Evolutionary conservation across 1,140 invertebrate genomes (phyloP).

Genomic region (Gerris buenoi): DNA sequence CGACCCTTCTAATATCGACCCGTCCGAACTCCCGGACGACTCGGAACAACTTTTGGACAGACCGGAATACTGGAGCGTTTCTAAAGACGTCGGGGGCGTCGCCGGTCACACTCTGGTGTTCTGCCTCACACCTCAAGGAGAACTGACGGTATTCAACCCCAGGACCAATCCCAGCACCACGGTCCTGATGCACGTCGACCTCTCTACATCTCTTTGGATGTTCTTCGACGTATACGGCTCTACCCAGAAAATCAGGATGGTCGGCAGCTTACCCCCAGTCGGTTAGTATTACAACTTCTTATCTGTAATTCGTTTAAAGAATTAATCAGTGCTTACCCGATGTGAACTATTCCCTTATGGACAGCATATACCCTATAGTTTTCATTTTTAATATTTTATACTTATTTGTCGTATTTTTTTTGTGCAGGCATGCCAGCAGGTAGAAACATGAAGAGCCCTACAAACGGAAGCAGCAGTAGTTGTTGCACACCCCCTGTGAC

Average conservation of each 20-base stretch:
- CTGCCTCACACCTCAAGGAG: conserved; percentile 63
- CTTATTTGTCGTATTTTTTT: conserved; percentile 2
- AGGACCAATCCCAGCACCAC: conserved; percentile 36
- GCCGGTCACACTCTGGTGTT: conserved; percentile 80
- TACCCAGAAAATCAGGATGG: conserved; percentile 65
- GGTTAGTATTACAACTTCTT: background rate
- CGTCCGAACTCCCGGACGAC: conserved; percentile 75
- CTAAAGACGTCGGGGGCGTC: conserved; percentile 73
- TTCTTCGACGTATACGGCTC: conserved; percentile 94
- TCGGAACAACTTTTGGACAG: conserved; percentile 80
- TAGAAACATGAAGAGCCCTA: conserved; percentile 13
- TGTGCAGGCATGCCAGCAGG: conserved; percentile 11
- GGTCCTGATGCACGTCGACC: conserved; percentile 82
- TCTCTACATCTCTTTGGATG: conserved; percentile 74
- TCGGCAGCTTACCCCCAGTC: conserved; percentile 31
- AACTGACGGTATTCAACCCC: conserved; percentile 66
- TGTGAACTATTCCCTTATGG: too few species aligned
- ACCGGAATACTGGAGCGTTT: conserved; percentile 95
- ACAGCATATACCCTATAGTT: too few species aligned
- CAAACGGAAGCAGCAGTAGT: conserved; percentile 13
- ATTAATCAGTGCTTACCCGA: too few species aligned
- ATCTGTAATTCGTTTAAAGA: too few species aligned
- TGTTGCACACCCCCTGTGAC: conserved; percentile 12
- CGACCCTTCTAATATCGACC: conserved; percentile 58
- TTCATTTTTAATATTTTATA: too few species aligned